phyloP scores from a whole-genome alignment of 2,888 invertebrate genomes.

The Orthonychiurus folsomi region DNA sequence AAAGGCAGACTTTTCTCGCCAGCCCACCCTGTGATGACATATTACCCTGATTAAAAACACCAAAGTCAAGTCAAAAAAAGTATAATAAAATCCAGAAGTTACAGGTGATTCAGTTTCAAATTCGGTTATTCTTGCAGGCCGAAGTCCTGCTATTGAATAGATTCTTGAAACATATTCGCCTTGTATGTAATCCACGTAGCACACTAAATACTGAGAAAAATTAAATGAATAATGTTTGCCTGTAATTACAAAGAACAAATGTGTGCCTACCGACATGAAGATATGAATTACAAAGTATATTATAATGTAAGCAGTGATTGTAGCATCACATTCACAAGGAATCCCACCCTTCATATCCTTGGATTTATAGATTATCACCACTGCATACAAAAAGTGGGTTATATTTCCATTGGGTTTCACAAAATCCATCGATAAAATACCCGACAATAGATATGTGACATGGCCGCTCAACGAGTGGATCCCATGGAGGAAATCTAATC shows the following conservation, averaged over 20 bases:
- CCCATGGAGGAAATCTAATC: background rate
- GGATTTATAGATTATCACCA: background rate
- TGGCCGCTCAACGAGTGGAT: background rate
- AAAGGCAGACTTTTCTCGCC: no score
- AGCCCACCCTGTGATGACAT: no score
- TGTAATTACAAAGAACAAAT: background rate
- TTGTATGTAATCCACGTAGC: background rate
- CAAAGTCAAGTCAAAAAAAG: no score
- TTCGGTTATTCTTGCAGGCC: background rate
- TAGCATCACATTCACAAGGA: background rate
- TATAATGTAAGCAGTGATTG: background rate
- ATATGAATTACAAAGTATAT: background rate
- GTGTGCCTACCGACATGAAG: background rate
- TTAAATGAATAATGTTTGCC: background rate
- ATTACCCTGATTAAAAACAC: no score
- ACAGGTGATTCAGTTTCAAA: background rate
- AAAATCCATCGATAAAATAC: background rate
- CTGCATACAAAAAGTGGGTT: background rate
- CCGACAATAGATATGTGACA: background rate
- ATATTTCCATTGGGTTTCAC: background rate
- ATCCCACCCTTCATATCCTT: background rate
- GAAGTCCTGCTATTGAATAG: background rate
- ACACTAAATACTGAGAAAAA: background rate
- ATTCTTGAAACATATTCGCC: background rate
- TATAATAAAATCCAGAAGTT: no score